These are phyloP conservation scores for Archips crataeganus DNA, from an alignment of 2,888 invertebrate species.

Conservation along the genomic window DNA sequence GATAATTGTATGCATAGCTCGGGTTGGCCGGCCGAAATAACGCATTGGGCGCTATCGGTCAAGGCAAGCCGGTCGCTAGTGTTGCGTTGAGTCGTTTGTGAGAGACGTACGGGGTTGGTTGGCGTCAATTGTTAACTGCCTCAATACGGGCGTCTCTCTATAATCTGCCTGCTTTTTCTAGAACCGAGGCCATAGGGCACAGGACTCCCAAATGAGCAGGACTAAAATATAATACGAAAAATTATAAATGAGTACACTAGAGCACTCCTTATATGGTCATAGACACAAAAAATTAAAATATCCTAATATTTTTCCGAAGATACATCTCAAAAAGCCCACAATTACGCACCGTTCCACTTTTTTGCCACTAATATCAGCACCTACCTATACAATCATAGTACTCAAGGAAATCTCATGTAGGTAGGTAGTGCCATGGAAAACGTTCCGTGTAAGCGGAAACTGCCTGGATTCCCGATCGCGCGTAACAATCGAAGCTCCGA, in stretches of 20 bases:
- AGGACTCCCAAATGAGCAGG: constrained; percentile 84
- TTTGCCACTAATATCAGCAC: neutral
- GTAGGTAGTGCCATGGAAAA: neutral
- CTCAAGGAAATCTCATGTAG: neutral
- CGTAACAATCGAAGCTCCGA: constrained; percentile 56
- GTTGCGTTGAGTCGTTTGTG: constrained; percentile 60
- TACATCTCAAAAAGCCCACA: no score
- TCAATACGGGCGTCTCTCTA: constrained; percentile 84
- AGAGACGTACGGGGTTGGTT: constrained; percentile 84
- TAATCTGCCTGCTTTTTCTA: constrained; percentile 84
- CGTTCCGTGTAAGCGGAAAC: constrained; percentile 26
- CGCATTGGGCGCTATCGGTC: constrained; percentile 52
- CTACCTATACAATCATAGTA: neutral
- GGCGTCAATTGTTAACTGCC: constrained; percentile 78
- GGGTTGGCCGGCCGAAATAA: constrained; percentile 34
- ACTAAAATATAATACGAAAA: constrained; percentile 9
- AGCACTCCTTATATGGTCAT: neutral
- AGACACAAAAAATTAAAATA: neutral
- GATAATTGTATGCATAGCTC: constrained; percentile 40
- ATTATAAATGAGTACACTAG: neutral
- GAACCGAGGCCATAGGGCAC: constrained; percentile 77
- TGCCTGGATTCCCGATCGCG: constrained; percentile 64
- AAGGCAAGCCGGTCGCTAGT: constrained; percentile 44
- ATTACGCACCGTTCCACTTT: no score
- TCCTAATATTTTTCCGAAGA: no score